Percentiles rank a stretch among this genome's conserved stretches.
Evolutionary conservation across 2,113 vertebrate genomes (phyloP).

Genomic region (Sylvilagus bachmani): DNA sequence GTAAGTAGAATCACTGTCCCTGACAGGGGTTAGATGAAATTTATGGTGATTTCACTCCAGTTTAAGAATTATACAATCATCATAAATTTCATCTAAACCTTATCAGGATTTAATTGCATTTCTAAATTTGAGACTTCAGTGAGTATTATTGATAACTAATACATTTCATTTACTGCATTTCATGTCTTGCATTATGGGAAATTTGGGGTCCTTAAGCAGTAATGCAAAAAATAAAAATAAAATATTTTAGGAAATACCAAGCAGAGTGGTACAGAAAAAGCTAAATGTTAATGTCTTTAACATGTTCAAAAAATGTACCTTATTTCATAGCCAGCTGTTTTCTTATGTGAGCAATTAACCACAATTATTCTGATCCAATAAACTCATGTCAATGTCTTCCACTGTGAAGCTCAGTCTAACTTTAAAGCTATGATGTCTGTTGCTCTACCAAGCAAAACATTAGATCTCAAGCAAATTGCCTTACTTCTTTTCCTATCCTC

Average conservation of each 20-base stretch:
- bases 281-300: neutral
- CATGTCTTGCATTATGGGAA: neutral
- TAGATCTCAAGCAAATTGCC: neutral
- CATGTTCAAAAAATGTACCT: neutral
- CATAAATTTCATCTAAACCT: neutral
- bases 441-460: neutral
- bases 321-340: neutral
- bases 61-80: neutral
- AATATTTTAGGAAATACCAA: neutral
- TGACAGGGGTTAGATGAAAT: too few relatives aligned
- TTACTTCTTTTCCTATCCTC: neutral
- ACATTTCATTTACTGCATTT: neutral
- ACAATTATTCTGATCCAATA: slow-evolving; percentile 1
- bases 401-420: neutral
- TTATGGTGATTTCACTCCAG: neutral
- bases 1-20: too few relatives aligned
- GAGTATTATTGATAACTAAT: neutral
- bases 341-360: neutral
- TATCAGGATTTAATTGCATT: neutral
- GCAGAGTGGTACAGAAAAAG: neutral
- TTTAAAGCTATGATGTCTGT: neutral
- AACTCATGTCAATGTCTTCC: neutral
- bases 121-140: neutral
- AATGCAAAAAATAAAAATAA: neutral
- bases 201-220: neutral